Evolutionary conservation across 2,113 vertebrate species (phyloP), one percentile per base, ranked within the genome.

Genomic region (Scytalopus superciliaris): DNA sequence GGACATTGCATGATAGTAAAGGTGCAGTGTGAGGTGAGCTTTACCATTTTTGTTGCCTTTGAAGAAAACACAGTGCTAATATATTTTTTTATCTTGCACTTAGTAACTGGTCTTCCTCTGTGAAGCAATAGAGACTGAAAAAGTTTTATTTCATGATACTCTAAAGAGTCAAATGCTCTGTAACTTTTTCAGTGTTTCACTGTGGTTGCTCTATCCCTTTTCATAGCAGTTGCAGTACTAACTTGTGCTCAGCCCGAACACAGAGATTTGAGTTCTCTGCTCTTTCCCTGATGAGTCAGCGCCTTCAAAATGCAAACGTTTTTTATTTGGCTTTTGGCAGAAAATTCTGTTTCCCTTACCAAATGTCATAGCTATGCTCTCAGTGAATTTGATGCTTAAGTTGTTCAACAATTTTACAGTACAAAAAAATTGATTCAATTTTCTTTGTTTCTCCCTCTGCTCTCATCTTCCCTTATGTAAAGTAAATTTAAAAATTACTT

Each of bases 261-360:
- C 28, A 72, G 60, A 80, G 52, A 25, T 83, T 50, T 55, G 89
- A 55, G 45, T 86, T 90, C 69, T 63, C 47, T 84, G 52, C 87
- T 92, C 76, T 87, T 82, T 78, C 64, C 72, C 73, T 93, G 79
- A 77, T 93, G 95, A 96, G 83, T 95, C 88, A 92, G 85, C 9
- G 7, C 47, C 90, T 94, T 96, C 93, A 75, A 95, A 94, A 92
- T n/a, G 80, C 52, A 75, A 89, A 78, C 2, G 13, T 73, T 88
- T 87, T 90, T 90, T 87, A 78, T 87, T 93, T 90, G 59, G 5
- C 31, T 89, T 96, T 82, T 92, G 93, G 75, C 94, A 92, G 76
- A 93, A 95, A 84, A 79, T 92, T 91, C 75, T 84, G 42, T 90
- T 96, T 96, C 73, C 59, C 55, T 93, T 92, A 85, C 87, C 88